Evolutionary conservation across 2,113 vertebrate species (phyloP), one percentile per base, ranked within the genome.

Genomic region (Oncorhynchus kisutch): DNA sequence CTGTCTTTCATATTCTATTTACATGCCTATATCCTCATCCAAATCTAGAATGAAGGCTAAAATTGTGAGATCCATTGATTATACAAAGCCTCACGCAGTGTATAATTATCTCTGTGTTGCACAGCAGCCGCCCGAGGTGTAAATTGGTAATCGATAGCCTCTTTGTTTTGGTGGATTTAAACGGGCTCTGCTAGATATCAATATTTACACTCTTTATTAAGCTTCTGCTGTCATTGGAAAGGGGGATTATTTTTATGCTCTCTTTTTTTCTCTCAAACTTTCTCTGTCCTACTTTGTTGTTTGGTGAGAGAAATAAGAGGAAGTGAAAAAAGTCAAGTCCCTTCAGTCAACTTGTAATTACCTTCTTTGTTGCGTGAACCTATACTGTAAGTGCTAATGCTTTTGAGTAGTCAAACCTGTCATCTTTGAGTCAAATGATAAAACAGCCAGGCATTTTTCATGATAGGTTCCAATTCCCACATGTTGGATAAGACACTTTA

Each of bases 371-470:
- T 57, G 4, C 6, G 54, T 57, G 54, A 57, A 57, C 54, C 54
- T 20, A 20, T 20, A 57, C 54, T 20, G 18, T 57, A 20, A 57
- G 54, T 20, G 54, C 54, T 57, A 5, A 20, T 14, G 16, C 54
- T 20, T 57, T 57, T 57, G 54, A 57, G 4, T 57, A 57, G 14
- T 57, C 18, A 57, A 57, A 57, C 20, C 54, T 57, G 54, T 57
- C 54, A 57, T 57, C 54, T 57, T 57, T 57, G 54, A 57, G 54
- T 57, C 54, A 16, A 57, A 75, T 85, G 84, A 80, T 70, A 64
- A 78, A 76, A 82, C 80, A 82, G 74, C 76, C 11, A 45, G 39
- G 39, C 9, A 12, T 45, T 45, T 45, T 3, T 45, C 39, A 45
- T 45, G 0, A 45, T 45, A 3, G 39, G 39, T 9, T 45, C 39